Evolutionary conservation across 2,888 invertebrate genomes (phyloP), one percentile per base, ranked within the genome.

Genomic region (Flabesymbios commensalis): DNA sequence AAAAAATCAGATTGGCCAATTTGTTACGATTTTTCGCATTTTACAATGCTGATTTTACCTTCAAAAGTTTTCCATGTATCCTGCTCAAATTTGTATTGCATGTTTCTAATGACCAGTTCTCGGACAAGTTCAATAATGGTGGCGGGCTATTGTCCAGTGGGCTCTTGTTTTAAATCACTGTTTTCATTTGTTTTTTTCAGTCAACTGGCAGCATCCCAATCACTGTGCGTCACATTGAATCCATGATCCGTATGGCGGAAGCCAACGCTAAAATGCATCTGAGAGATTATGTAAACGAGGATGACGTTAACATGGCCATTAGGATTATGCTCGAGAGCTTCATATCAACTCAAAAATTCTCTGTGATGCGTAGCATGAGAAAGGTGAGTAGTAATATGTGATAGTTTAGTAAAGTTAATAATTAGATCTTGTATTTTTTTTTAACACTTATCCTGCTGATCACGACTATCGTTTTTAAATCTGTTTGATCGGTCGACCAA

Each of bases 341-440:
- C 85, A 93, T 99, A 57, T 93, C 94, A 73, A 97, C 99, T 0
- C 99, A 99, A 85, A 99, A 99, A 83, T 97, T 93, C 86, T 93
- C 94, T 76, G 93, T 99, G 31, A 98, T 95, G 94, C 90, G 93
- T 73, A 88, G 90, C 51, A 99, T 99, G 94, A 88, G 90, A 85
- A 90, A 90, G 86, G 92, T 92, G 83, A 73, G 76, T 72, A 14
- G 1, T 22, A 19, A 7, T 33, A 36, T 28, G 19, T 32, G 22
- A n/a, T 28, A 19, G 10, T 19, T 22, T 22, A 17, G 39, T 36
- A 36, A 36, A 14, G 39, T 45, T 19, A n/a, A 14, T 17, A 10
- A 10, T 2, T 36, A n/a, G 2, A 36, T 22, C 22, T 39, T 22
- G 22, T 17, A 24, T 7, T 10, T n/a, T 24, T 53, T 32, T n/a